Conservation (phyloP, 1,140 invertebrate species). For the Lysiphlebus fabarum region DNA sequence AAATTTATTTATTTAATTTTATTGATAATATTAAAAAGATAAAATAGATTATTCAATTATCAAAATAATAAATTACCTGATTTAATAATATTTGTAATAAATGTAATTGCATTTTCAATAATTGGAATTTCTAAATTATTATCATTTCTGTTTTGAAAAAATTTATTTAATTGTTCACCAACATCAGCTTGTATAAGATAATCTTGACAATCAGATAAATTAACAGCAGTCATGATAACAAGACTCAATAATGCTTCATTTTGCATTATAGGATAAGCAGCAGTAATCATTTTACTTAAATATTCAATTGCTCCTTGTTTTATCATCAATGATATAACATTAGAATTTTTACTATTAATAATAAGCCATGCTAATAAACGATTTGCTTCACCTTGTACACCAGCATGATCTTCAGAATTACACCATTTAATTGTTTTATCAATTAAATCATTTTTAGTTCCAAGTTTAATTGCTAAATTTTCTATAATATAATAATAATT, state of each 20-base stretch:
- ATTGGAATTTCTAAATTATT: slow-evolving; percentile 57
- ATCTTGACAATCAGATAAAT: slow-evolving; percentile 47
- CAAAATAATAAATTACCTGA: slow-evolving; percentile 39
- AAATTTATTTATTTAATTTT: too few species aligned
- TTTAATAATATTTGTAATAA: slow-evolving; percentile 36
- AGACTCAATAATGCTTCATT: slow-evolving; percentile 77
- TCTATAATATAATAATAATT: too few species aligned
- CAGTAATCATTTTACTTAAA: slow-evolving; percentile 76
- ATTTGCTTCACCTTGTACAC: slow-evolving; percentile 81
- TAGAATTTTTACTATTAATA: slow-evolving; percentile 65
- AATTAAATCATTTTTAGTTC: slow-evolving; percentile 60
- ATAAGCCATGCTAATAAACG: slow-evolving; percentile 78
- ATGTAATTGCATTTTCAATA: slow-evolving; percentile 35
- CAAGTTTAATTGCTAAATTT: slow-evolving; percentile 61
- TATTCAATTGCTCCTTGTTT: slow-evolving; percentile 68
- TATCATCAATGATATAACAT: slow-evolving; percentile 63
- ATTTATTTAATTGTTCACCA: slow-evolving; percentile 60
- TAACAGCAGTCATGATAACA: slow-evolving; percentile 60
- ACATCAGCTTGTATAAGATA: slow-evolving; percentile 62
- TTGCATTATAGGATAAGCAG: slow-evolving; percentile 82
- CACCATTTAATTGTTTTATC: slow-evolving; percentile 74
- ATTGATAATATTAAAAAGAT: too few species aligned
- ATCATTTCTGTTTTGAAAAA: slow-evolving; percentile 60
- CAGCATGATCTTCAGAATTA: slow-evolving; percentile 72
- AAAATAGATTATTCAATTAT: too few species aligned